A percentile compares a stretch with the other conserved stretches of the same genome.
These are phyloP conservation scores for Drosophila monieri DNA, from an alignment of 2,888 invertebrate species.

Conservation along the genomic window DNA sequence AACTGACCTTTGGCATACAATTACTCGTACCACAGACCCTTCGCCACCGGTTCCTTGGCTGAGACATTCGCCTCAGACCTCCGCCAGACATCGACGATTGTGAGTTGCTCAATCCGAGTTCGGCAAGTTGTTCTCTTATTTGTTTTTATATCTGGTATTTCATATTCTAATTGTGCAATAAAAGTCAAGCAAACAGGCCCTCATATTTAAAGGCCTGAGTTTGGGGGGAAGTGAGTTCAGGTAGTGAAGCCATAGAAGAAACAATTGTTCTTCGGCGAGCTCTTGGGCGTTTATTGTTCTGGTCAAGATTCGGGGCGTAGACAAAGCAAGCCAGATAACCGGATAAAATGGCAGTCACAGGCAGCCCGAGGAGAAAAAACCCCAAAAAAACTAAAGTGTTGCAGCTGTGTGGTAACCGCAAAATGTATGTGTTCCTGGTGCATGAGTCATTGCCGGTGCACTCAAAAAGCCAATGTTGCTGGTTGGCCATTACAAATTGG, in stretches of 20 bases:
- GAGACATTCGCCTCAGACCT: slow-evolving; percentile 22
- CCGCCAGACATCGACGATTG: slow-evolving; percentile 34
- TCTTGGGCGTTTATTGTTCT: slow-evolving; percentile 33
- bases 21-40: slow-evolving; percentile 13
- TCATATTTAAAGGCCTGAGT: slow-evolving; percentile 23
- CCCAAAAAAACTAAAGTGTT: neutral
- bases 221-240: slow-evolving; percentile 4
- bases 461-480: slow-evolving; percentile 21
- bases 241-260: slow-evolving; percentile 16
- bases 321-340: slow-evolving; percentile 5
- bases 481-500: slow-evolving; percentile 39
- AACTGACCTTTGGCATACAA: slow-evolving; percentile 68
- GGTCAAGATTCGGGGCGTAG: slow-evolving; percentile 31
- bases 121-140: slow-evolving; percentile 62
- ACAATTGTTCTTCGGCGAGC: slow-evolving; percentile 20
- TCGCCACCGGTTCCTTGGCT: neutral
- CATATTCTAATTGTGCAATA: slow-evolving; percentile 61
- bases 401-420: slow-evolving; percentile 11
- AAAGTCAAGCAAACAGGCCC: slow-evolving; percentile 47
- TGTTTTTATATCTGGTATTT: slow-evolving; percentile 26
- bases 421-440: slow-evolving; percentile 25
- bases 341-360: slow-evolving; percentile 14
- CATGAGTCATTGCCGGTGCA: slow-evolving; percentile 26
- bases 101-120: slow-evolving; percentile 49
- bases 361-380: slow-evolving; percentile 12